Evolutionary conservation across 92 coral and sea anemone species (phyloP), one percentile per base, ranked within the genome.

Genomic region (Porites cylindrica): DNA sequence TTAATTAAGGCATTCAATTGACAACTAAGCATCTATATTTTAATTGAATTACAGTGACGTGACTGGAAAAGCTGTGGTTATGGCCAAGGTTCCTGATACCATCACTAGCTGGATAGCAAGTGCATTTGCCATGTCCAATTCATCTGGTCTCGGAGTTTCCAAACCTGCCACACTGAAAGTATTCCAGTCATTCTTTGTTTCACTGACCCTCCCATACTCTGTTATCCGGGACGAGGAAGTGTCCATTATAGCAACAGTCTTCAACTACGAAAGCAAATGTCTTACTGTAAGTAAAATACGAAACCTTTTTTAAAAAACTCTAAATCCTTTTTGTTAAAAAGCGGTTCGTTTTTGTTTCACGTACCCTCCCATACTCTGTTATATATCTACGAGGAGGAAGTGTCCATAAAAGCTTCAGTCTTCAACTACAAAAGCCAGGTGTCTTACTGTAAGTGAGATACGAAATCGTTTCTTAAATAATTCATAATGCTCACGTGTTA

Each of bases 171-270:
- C 91, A 5, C 86, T 97, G 12, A 95, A 90, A 50, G 96, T 83
- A 14, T 97, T 93, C 78, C 94, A 93, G 77, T 96, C 98, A 0
- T 97, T 95, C 96, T 97, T 97, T 74, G 96, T 97, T 51, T 93
- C 95, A 16, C 85, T 97, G 51, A 97, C 96, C 18, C 91, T 95
- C 1, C 99, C 99, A 43, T 97, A 97, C 89, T 97, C 99, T 1
- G 94, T 97, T 43, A 97, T 95, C 53, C 93, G 99, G 75, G 99
- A 96, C 51, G 99, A 97, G 82, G 96, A 93, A 89, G 93, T 97
- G 64, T 91, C 97, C 78, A 89, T 97, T 19, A 88, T 82, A 54
- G 80, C 95, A 8, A 93, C 98, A 13, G 98, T 95, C 72, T 97
- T 97, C 63, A 97, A 97, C 91, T 97, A 97, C 75, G 79, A 93